Evolutionary conservation across 2,888 invertebrate genomes (phyloP), one percentile per base, ranked within the genome.

Genomic region (Stenurella melanura): DNA sequence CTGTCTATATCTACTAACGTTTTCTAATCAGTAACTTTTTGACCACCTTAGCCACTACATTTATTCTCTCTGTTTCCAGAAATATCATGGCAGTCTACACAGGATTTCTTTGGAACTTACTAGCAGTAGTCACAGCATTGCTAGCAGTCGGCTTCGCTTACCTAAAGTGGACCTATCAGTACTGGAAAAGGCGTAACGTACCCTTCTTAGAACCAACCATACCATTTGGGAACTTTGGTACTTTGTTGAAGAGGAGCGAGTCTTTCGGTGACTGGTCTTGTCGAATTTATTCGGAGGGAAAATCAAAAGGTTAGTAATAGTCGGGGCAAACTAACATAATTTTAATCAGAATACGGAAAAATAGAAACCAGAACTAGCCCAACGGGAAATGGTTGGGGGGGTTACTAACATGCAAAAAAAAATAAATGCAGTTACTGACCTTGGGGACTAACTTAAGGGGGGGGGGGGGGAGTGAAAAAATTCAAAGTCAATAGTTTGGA

Each of bases 151-250:
- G 56, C 38, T 56, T 54, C 6, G 58, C 72, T n/a, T 78, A 72
- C 15, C 34, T 64, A 56, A 78, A 75, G 68, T 75, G 75, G 74
- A 34, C 56, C 10, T 77, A 66, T 68, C 72, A 67, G 18, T 82
- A 80, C 58, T 82, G 80, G 79, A 68, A 78, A 68, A 18, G 67
- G 6, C 73, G 67, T 34, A 74, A 77, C 11, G 58, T 82, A 5
- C 72, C 79, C 30, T 76, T 56, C 34, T 30, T 80, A 7, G 61
- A 76, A 67, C 79, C 81, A 5, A 64, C 9, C 1, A 58, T 82
- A 26, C 76, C 79, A 7, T 82, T 73, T 56, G 81, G 81, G 21
- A 79, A 69, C 57, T 7, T 75, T 4, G 21, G n/a, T 63, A 56
- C 61, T 17, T 78, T 77, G 7, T 56, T 74, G 9, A 75, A n/a